Conservation (phyloP, 2,888 invertebrate genomes). For the Laspeyria flexula region DNA sequence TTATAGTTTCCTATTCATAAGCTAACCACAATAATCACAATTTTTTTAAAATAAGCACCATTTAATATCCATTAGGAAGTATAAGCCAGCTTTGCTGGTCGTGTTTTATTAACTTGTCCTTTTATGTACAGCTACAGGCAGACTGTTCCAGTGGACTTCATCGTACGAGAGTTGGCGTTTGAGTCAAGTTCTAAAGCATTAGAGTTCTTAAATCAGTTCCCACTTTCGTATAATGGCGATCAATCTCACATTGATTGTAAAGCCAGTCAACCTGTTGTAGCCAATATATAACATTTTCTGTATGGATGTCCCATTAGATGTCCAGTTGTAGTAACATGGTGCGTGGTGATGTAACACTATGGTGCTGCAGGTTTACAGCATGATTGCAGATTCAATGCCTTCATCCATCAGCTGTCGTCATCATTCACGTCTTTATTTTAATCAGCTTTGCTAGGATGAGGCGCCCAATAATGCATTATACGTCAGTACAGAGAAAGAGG, state of each 20-base stretch:
- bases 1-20: too few species aligned
- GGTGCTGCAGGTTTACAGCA: conserved; percentile 28
- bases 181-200: conserved; percentile 92
- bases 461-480: conserved; percentile 56
- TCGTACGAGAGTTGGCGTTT: conserved; percentile 96
- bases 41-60: conserved; percentile 17
- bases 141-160: conserved; percentile 94
- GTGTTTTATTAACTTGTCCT: conserved; percentile 71
- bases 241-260: conserved; percentile 96
- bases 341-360: conserved; percentile 76
- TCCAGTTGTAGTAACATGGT: conserved; percentile 70
- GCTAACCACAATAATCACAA: too few species aligned
- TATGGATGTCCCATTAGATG: conserved; percentile 58
- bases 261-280: conserved; percentile 88
- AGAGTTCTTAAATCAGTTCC: conserved; percentile 95
- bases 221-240: conserved; percentile 90
- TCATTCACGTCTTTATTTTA: conserved; percentile 70
- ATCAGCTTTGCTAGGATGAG: conserved; percentile 73
- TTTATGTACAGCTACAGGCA: conserved; percentile 96
- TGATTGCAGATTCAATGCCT: conserved; percentile 24
- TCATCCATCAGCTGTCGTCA: conserved; percentile 51
- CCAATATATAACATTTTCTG: conserved; percentile 84
- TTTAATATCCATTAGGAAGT: background rate
- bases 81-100: conserved; percentile 67
- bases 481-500: conserved; percentile 59